phyloP scores from a whole-genome alignment of 2,888 invertebrate species.

The Drosophila atripex region DNA sequence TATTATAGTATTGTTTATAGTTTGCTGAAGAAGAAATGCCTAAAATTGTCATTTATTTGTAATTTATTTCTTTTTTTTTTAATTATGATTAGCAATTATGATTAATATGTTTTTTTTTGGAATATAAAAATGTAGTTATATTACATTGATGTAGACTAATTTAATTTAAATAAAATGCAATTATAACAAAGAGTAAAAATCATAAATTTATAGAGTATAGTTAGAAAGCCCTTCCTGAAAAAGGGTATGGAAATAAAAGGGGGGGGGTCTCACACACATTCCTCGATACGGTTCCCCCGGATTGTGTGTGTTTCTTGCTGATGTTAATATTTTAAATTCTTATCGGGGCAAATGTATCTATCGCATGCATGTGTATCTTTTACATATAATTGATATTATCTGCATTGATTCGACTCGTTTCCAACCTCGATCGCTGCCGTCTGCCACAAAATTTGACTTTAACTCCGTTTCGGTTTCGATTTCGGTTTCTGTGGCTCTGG shows the following conservation, averaged over 20 bases:
- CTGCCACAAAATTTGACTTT: constrained; percentile 1
- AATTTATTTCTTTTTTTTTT: constrained; percentile 24
- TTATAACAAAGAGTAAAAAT: not conserved
- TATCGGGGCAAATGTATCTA: constrained; percentile 70
- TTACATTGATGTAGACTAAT: constrained; percentile 13
- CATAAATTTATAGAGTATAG: not conserved
- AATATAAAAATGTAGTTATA: constrained; percentile 22
- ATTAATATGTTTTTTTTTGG: constrained; percentile 16
- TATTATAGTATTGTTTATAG: constrained; percentile 58
- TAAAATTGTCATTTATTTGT: constrained; percentile 33
- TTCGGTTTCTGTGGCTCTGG: constrained; percentile 29
- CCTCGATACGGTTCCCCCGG: constrained; percentile 48
- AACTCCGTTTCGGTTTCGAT: constrained; percentile 19
- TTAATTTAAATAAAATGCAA: constrained; percentile 8
- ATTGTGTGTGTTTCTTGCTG: constrained; percentile 24
- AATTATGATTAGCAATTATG: not conserved
- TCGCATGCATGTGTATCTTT: constrained; percentile 73
- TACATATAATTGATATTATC: constrained; percentile 81
- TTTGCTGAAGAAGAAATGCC: constrained; percentile 23
- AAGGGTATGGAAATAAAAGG: not conserved
- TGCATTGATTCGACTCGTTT: constrained; percentile 68
- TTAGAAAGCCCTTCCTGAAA: not conserved
- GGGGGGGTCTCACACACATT: constrained; percentile 34
- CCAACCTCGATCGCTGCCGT: constrained; percentile 24
- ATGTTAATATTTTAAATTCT: constrained; percentile 76